Conservation (phyloP, 2,888 invertebrate species). For the Parascotia fuliginaria region DNA sequence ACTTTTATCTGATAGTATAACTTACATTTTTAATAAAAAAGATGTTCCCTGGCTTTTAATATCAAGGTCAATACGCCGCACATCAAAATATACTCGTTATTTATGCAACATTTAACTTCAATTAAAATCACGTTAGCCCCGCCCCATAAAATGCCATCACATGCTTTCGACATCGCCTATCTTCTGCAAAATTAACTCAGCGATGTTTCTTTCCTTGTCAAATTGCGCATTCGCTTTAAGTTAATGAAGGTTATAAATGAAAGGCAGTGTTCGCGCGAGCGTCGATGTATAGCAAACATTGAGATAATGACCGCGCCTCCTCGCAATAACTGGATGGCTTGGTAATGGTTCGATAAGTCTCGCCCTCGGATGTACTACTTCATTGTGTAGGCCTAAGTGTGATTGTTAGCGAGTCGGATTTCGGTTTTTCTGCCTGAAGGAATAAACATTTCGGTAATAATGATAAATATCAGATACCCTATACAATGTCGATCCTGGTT, state of each 20-base stretch:
- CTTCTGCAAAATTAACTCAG: slow-evolving; percentile 40
- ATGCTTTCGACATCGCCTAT: slow-evolving; percentile 40
- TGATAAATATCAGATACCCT: too few relatives aligned
- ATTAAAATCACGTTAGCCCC: slow-evolving; percentile 29
- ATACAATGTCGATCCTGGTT: too few relatives aligned
- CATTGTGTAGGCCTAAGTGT: not conserved
- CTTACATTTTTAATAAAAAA: too few relatives aligned
- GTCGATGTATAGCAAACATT: slow-evolving; percentile 68
- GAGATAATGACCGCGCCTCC: slow-evolving; percentile 58
- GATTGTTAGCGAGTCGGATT: not conserved
- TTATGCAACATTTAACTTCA: slow-evolving; percentile 19
- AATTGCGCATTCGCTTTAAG: slow-evolving; percentile 58
- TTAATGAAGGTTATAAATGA: slow-evolving; percentile 68
- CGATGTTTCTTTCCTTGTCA: slow-evolving; percentile 39
- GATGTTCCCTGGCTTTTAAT: not conserved
- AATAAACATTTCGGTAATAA: too few relatives aligned
- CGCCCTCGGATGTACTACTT: slow-evolving; percentile 6
- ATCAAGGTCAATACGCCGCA: slow-evolving; percentile 1
- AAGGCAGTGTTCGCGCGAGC: slow-evolving; percentile 50
- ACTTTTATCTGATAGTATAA: too few relatives aligned
- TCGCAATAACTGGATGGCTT: slow-evolving; percentile 56
- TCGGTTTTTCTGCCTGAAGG: too few relatives aligned
- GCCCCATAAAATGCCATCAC: slow-evolving; percentile 30
- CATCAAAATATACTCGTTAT: slow-evolving; percentile 3
- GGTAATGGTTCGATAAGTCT: slow-evolving; percentile 52